Conservation (phyloP, 2,113 vertebrate genomes). For the Prietella phreatophila region DNA sequence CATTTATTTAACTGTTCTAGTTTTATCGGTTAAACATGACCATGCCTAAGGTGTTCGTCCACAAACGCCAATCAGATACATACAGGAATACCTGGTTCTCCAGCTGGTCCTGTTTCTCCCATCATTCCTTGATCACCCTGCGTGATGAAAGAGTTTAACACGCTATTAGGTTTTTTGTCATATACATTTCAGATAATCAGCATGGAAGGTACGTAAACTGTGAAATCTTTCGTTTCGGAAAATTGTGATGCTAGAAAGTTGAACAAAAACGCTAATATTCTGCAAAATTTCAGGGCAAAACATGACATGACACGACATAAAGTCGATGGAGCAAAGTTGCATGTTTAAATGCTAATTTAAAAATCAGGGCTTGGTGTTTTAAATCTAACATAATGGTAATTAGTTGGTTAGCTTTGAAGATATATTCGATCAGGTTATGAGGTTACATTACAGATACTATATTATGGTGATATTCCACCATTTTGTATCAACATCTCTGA, state of each 20-base stretch:
- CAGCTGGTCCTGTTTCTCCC: conserved; percentile 87
- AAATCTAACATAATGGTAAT: neutral
- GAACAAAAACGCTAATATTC: neutral
- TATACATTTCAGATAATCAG: neutral
- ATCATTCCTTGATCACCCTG: conserved; percentile 83
- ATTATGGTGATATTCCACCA: too few species aligned
- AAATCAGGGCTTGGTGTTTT: neutral
- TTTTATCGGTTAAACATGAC: neutral
- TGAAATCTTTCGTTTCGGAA: neutral
- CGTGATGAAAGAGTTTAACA: neutral
- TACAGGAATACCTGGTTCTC: conserved; percentile 97
- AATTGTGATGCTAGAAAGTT: neutral
- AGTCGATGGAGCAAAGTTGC: neutral
- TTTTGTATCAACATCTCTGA: too few species aligned
- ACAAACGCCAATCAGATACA: conserved; percentile 71
- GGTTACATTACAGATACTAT: neutral
- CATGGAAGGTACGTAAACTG: neutral
- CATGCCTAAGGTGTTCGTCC: neutral
- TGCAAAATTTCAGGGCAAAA: neutral
- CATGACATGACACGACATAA: neutral
- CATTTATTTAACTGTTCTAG: neutral
- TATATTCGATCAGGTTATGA: neutral
- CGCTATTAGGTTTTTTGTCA: neutral
- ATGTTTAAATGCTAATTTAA: neutral
- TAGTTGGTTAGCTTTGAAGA: neutral